Evolutionary conservation across 2,113 vertebrate genomes (phyloP).

Genomic region (rat (Rattus norvegicus)): GRCr8 NC_086039.1:115450001-115450500

Average conservation of each 20-base stretch:
- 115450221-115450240: not conserved
- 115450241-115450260: fast-evolving
- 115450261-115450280: not conserved
- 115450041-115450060: not conserved
- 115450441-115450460: not conserved
- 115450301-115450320: fast-evolving
- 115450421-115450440: not conserved
- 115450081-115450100: not conserved
- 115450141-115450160: not conserved
- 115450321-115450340: fast-evolving
- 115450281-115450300: not conserved
- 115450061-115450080: not conserved
- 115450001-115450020: not conserved
- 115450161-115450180: not conserved
- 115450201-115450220: not conserved
- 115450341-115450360: not conserved
- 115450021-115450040: not conserved
- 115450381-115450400: not conserved
- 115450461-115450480: not conserved
- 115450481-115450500: not conserved
- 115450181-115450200: not conserved
- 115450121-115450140: not conserved
- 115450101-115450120: not conserved
- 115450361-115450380: constrained; percentile 35
- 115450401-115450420: not conserved